phyloP scores from a whole-genome alignment of 1,140 invertebrate genomes.

The Physella acuta region DNA sequence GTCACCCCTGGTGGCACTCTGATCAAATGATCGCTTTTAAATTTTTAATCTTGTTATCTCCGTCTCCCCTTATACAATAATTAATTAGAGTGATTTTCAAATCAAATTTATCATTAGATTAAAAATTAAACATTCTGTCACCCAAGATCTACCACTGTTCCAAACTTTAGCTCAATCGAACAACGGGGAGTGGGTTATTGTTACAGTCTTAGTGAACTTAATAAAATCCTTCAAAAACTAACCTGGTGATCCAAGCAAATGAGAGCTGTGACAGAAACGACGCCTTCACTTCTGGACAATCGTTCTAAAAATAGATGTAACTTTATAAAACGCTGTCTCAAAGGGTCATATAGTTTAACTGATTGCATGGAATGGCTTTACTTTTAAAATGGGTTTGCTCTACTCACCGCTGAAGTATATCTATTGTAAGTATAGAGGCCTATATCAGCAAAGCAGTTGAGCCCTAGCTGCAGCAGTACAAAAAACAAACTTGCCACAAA shows the following conservation, averaged over 20 bases:
- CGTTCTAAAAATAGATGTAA: constrained; percentile 2
- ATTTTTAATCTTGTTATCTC: background rate
- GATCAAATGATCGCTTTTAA: no score
- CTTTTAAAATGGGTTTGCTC: background rate
- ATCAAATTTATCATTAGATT: background rate
- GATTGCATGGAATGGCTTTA: background rate
- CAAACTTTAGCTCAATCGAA: no score
- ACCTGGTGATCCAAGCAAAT: constrained; percentile 34
- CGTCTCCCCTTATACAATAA: background rate
- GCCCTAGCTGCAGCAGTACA: background rate
- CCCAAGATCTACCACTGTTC: background rate
- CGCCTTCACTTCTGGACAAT: constrained; percentile 28
- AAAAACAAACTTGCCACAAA: background rate
- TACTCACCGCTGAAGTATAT: background rate
- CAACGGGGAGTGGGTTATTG: background rate
- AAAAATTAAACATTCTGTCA: background rate
- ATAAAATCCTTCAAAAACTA: no score
- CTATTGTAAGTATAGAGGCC: background rate
- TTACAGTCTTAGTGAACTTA: background rate
- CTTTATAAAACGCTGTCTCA: background rate
- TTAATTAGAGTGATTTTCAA: background rate
- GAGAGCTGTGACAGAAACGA: constrained; percentile 29
- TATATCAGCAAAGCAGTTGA: constrained; percentile 17
- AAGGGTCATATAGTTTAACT: background rate
- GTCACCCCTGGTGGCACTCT: no score